A percentile compares a stretch with the other conserved stretches of the same genome.
These are phyloP conservation scores for Karalla daura DNA, from an alignment of 2,797 vertebrate genomes.

Conservation along the genomic window DNA sequence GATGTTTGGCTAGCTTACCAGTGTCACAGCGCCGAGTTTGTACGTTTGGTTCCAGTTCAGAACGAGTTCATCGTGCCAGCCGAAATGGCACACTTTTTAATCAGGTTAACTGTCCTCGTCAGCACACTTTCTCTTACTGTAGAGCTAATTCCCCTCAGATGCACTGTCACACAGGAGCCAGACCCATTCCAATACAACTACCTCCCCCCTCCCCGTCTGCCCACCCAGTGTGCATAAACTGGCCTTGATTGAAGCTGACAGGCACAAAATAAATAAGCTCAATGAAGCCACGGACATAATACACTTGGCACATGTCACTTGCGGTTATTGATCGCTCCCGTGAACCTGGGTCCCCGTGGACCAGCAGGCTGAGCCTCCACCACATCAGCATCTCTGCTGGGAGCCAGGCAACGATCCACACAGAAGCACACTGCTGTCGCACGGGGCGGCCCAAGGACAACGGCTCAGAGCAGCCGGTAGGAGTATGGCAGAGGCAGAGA, in stretches of 20 bases:
- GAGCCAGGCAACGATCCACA: constrained; percentile 38
- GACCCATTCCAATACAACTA: constrained; percentile 26
- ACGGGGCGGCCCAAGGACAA: constrained; percentile 27
- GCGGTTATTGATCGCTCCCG: constrained; percentile 72
- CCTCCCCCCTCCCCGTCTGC: constrained; percentile 2
- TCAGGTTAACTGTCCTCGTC: constrained; percentile 1
- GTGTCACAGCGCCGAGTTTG: neutral
- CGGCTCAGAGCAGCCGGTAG: constrained; percentile 25
- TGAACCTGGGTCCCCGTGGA: constrained; percentile 62
- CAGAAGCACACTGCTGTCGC: constrained; percentile 34
- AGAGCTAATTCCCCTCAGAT: constrained; percentile 18
- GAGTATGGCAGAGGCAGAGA: constrained; percentile 42
- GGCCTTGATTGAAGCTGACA: constrained; percentile 75
- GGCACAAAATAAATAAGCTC: constrained; percentile 82
- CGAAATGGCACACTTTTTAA: constrained; percentile 15
- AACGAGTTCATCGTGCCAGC: constrained; percentile 4
- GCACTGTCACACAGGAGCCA: constrained; percentile 14
- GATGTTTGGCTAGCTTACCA: neutral
- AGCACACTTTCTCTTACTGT: neutral
- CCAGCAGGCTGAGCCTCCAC: constrained; percentile 36
- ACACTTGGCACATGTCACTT: constrained; percentile 78
- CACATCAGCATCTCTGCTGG: constrained; percentile 68
- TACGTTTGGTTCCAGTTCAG: neutral
- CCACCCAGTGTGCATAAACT: constrained; percentile 61
- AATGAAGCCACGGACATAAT: constrained; percentile 78